These are phyloP conservation scores for Triplophysa dalaica DNA, from an alignment of 2,113 vertebrate genomes.

Conservation along the genomic window DNA sequence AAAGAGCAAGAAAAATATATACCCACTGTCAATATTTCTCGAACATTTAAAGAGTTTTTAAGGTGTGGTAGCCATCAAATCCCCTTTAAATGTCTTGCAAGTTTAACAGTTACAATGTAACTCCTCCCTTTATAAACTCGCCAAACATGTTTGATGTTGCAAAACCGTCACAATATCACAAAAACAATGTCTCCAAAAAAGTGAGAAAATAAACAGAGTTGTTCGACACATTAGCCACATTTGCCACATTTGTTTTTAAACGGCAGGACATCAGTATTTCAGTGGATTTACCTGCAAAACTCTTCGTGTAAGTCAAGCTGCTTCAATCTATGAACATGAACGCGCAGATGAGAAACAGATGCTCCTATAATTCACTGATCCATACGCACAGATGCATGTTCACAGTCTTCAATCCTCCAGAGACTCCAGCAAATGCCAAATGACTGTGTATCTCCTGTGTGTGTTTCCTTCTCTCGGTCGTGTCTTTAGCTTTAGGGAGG, in stretches of 20 bases:
- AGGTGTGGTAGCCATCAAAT: not conserved
- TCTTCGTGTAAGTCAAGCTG: not conserved
- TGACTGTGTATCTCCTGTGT: not conserved
- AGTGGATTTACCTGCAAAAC: conserved; percentile 13
- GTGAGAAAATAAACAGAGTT: not conserved
- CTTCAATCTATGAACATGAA: not conserved
- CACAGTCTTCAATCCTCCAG: conserved; percentile 5
- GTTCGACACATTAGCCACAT: not conserved
- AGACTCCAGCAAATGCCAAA: not conserved
- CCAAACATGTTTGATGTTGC: not conserved
- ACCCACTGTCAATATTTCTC: too few species aligned
- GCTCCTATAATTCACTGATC: not conserved
- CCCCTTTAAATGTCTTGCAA: not conserved
- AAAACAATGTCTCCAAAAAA: not conserved
- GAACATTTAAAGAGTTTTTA: not conserved
- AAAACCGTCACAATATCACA: not conserved
- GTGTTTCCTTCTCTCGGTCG: not conserved
- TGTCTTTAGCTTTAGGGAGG: not conserved
- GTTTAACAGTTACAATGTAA: not conserved
- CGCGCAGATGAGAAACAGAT: conserved; percentile 14
- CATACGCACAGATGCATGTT: not conserved
- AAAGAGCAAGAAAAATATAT: too few species aligned
- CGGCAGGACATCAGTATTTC: not conserved
- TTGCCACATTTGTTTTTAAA: not conserved
- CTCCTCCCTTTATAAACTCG: not conserved